These are phyloP conservation scores for Osmerus mordax DNA, from an alignment of 2,113 vertebrate genomes.

Conservation along the genomic window DNA sequence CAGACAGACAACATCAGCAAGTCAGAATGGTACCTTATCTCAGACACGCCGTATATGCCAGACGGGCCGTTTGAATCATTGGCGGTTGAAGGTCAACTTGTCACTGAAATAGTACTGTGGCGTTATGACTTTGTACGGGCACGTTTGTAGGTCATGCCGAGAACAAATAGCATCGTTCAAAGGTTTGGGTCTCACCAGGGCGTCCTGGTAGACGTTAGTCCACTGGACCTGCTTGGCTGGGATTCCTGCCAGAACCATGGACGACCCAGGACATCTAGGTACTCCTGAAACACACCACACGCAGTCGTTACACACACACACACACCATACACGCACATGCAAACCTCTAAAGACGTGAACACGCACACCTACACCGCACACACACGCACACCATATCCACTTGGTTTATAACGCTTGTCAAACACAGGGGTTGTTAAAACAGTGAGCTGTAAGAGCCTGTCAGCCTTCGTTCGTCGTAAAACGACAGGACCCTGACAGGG, in stretches of 20 bases:
- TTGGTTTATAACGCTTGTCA: constrained; percentile 34
- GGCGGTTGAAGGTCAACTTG: too few species aligned
- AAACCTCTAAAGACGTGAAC: background rate
- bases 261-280: constrained; percentile 93
- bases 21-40: too few species aligned
- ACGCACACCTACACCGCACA: background rate
- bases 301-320: constrained; percentile 1
- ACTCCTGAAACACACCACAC: constrained; percentile 78
- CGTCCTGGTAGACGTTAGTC: constrained; percentile 98
- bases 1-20: background rate
- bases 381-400: constrained; percentile 1
- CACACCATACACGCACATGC: constrained; percentile 20
- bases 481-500: constrained; percentile 53
- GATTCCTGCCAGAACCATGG: constrained; percentile 93
- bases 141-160: too few species aligned
- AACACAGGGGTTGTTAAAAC: constrained; percentile 39
- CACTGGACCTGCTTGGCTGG: constrained; percentile 94
- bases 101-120: too few species aligned
- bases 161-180: too few species aligned
- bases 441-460: constrained; percentile 37
- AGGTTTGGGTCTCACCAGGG: constrained; percentile 77
- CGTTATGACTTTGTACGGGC: background rate
- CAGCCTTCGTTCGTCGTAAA: constrained; percentile 54
- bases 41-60: too few species aligned
- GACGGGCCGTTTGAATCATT: too few species aligned